Evolutionary conservation across 2,888 invertebrate genomes (phyloP).

Genomic region (Leucophenga maculata): DNA sequence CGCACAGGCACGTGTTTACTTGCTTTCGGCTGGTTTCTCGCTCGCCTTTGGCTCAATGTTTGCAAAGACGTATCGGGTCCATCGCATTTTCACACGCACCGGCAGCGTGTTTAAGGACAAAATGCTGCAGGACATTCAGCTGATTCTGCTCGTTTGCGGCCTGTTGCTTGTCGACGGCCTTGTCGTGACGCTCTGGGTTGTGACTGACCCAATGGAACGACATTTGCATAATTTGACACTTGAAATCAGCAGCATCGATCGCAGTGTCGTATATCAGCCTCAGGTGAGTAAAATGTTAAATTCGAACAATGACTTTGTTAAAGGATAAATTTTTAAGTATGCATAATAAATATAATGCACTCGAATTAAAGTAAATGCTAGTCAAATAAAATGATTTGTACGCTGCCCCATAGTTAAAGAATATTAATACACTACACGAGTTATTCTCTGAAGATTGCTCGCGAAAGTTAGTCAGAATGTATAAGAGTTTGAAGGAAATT

Average conservation of each 20-base stretch:
- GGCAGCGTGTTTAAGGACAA: slow-evolving; percentile 91
- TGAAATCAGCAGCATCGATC: slow-evolving; percentile 82
- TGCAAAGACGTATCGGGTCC: slow-evolving; percentile 93
- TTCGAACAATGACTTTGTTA: too few species aligned
- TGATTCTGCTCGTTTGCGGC: slow-evolving; percentile 87
- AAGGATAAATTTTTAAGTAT: too few species aligned
- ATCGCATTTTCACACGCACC: slow-evolving; percentile 90
- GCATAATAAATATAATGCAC: too few species aligned
- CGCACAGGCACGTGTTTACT: slow-evolving; percentile 86
- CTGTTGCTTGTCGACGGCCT: slow-evolving; percentile 87
- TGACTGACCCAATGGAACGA: slow-evolving; percentile 89
- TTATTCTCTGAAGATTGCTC: too few species aligned
- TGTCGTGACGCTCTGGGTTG: slow-evolving; percentile 88
- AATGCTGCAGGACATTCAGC: slow-evolving; percentile 90
- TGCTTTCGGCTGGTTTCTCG: slow-evolving; percentile 91
- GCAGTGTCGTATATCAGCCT: slow-evolving; percentile 88
- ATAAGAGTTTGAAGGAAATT: too few species aligned
- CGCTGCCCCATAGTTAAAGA: too few species aligned
- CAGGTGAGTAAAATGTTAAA: slow-evolving; percentile 76
- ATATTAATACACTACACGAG: too few species aligned
- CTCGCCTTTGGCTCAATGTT: slow-evolving; percentile 95
- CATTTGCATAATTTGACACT: slow-evolving; percentile 87
- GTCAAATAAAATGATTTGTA: too few species aligned
- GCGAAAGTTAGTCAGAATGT: too few species aligned
- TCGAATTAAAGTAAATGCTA: too few species aligned